phyloP scores from a whole-genome alignment of 2,888 invertebrate genomes.

The Caenorhabditis japonica region DNA sequence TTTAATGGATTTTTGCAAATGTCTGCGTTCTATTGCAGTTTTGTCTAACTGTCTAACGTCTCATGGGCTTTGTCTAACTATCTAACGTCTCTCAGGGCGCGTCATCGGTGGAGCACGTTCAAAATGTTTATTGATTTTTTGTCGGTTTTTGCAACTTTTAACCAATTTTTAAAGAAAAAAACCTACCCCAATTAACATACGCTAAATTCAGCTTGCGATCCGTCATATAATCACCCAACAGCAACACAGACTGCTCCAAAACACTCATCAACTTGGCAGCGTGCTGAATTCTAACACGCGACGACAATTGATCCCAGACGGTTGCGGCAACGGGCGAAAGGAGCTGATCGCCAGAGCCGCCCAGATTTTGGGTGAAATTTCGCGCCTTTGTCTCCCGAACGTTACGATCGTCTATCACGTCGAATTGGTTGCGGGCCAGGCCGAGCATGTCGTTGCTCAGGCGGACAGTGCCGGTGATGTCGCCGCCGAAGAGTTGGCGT shows the following conservation, averaged over 20 bases:
- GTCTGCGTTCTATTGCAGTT: no score
- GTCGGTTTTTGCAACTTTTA: no score
- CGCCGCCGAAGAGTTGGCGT: constrained; percentile 61
- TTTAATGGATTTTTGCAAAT: no score
- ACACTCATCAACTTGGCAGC: constrained; percentile 64
- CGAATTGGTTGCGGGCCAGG: constrained; percentile 59
- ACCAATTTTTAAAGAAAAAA: no score
- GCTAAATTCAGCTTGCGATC: constrained; percentile 48
- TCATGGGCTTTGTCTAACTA: no score
- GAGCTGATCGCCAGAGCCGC: constrained; percentile 67
- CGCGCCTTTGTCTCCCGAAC: constrained; percentile 46
- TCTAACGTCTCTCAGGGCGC: no score
- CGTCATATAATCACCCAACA: constrained; percentile 61
- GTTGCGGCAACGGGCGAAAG: constrained; percentile 46
- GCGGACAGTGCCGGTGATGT: constrained; percentile 61
- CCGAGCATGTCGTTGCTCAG: constrained; percentile 52
- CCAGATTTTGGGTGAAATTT: constrained; percentile 66
- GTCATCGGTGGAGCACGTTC: no score
- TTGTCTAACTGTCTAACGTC: no score
- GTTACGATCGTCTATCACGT: constrained; percentile 52
- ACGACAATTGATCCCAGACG: constrained; percentile 65
- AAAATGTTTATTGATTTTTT: no score
- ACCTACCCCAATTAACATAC: constrained; percentile 60
- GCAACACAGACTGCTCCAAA: constrained; percentile 65
- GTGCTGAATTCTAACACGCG: constrained; percentile 48